Percentiles rank a stretch among this genome's conserved stretches.
Evolutionary conservation across 2,113 vertebrate genomes (phyloP).

Genomic region (Oryzias javanicus): DNA sequence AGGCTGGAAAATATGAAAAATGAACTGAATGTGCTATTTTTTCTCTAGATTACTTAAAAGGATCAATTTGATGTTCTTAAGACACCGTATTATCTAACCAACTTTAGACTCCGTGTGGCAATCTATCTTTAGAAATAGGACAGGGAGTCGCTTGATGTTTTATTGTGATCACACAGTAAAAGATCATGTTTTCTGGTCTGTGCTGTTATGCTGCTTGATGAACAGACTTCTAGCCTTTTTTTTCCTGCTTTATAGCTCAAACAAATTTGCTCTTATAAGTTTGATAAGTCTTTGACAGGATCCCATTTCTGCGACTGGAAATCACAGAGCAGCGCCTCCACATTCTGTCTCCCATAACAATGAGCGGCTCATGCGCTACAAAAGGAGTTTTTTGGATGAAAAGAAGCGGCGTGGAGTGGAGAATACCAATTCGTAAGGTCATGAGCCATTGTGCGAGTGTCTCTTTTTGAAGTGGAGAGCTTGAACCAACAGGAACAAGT

Average conservation of each 20-base stretch:
- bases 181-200: too few species aligned
- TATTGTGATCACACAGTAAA: not conserved
- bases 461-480: conserved; percentile 37
- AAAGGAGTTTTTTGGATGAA: conserved; percentile 38
- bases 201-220: not conserved
- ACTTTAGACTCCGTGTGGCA: conserved; percentile 18
- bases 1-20: conserved; percentile 1
- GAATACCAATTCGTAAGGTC: conserved; percentile 39
- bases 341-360: conserved; percentile 14
- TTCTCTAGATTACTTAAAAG: conserved; percentile 38
- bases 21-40: conserved; percentile 33
- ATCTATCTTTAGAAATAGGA: conserved; percentile 35
- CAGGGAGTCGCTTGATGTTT: conserved; percentile 36
- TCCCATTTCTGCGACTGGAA: not conserved
- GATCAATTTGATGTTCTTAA: conserved; percentile 29
- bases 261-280: not conserved
- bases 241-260: not conserved
- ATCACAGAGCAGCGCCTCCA: not conserved
- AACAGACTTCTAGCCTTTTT: not conserved
- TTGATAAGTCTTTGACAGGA: not conserved
- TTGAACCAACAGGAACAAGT: conserved; percentile 20
- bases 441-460: conserved; percentile 28
- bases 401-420: conserved; percentile 23
- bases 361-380: conserved; percentile 12
- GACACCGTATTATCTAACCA: conserved; percentile 23